Evolutionary conservation across 2,888 invertebrate genomes (phyloP).

Genomic region (Quadroppia sp.): DNA sequence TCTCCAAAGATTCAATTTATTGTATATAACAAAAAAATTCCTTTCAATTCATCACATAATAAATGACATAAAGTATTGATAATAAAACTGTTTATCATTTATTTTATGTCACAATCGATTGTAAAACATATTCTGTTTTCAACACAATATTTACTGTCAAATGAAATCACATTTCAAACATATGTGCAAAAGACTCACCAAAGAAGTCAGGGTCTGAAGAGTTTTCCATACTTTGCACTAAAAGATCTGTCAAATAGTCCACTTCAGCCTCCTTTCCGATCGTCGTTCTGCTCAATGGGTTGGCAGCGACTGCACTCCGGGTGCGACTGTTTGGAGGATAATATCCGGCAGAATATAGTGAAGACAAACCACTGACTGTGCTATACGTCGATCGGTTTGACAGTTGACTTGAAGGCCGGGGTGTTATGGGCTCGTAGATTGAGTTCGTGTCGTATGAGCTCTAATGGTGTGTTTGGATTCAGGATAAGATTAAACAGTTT

Average conservation of each 20-base stretch:
- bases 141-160: neutral
- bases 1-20: neutral
- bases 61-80: neutral
- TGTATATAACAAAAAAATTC: constrained; percentile 2
- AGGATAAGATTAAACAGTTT: constrained; percentile 19
- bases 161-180: neutral
- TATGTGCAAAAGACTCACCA: constrained; percentile 52
- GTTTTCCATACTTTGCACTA: constrained; percentile 80
- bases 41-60: constrained; percentile 2
- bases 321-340: constrained; percentile 53
- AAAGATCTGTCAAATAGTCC: constrained; percentile 78
- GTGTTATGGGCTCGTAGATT: constrained; percentile 85
- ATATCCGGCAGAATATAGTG: constrained; percentile 57
- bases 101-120: neutral
- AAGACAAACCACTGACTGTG: constrained; percentile 66
- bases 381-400: constrained; percentile 56
- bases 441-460: constrained; percentile 68
- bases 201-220: constrained; percentile 65
- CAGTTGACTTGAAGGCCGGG: constrained; percentile 57
- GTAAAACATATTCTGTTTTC: neutral
- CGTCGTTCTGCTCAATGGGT: constrained; percentile 23
- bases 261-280: constrained; percentile 72
- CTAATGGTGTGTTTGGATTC: constrained; percentile 55
- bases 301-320: constrained; percentile 50
- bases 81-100: neutral